Evolutionary conservation across 2,888 invertebrate species (phyloP).

Genomic region (Xiphydria camelus): DNA sequence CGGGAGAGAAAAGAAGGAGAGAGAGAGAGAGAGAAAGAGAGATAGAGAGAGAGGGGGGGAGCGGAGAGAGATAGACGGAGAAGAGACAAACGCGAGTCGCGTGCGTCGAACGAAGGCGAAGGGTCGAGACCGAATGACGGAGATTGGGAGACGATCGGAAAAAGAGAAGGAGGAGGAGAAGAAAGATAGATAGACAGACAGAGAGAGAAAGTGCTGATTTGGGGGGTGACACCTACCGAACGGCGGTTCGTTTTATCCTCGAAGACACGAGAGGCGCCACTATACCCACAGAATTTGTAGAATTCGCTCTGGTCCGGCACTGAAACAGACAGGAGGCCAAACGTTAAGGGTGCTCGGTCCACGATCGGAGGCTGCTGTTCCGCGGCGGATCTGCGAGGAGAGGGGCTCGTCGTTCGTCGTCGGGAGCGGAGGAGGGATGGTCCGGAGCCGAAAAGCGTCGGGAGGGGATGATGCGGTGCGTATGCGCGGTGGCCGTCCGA

Average conservation of each 20-base stretch:
- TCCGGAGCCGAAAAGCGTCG: slow-evolving; percentile 15
- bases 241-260: slow-evolving; percentile 70
- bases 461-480: slow-evolving; percentile 20
- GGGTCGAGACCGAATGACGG: no score
- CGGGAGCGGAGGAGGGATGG: no score
- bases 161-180: slow-evolving; percentile 19
- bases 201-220: slow-evolving; percentile 2
- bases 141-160: no score
- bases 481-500: slow-evolving; percentile 13
- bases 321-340: slow-evolving; percentile 65
- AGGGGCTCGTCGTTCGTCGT: not conserved
- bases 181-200: slow-evolving; percentile 1
- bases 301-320: slow-evolving; percentile 81
- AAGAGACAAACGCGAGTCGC: no score
- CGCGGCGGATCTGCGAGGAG: slow-evolving; percentile 37
- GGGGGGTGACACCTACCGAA: slow-evolving; percentile 68
- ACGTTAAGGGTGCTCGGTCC: slow-evolving; percentile 49
- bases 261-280: slow-evolving; percentile 67
- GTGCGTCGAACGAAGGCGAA: no score
- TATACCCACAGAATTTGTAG: slow-evolving; percentile 83
- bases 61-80: slow-evolving; percentile 15
- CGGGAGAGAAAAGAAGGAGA: slow-evolving; percentile 22
- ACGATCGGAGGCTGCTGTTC: not conserved
- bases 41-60: slow-evolving; percentile 14
- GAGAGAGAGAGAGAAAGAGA: slow-evolving; percentile 22